Evolutionary conservation across 2,797 vertebrate genomes (phyloP), one percentile per base, ranked within the genome.

Genomic region (Telmatherina bonti): DNA sequence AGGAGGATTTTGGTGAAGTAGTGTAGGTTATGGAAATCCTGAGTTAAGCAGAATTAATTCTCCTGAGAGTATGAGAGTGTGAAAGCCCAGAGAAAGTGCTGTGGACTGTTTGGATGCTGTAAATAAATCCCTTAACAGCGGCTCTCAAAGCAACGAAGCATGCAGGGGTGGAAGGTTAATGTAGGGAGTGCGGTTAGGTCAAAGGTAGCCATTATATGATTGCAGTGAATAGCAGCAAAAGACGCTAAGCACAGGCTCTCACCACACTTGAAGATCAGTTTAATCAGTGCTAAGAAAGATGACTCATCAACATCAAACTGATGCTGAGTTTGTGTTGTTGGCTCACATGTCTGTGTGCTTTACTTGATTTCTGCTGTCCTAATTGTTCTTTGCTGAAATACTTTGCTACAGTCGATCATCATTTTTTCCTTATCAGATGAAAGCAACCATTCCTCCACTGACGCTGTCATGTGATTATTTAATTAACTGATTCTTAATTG

Each of bases 51-150:
- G 75, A 89, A 85, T 85, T 68, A 79, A 87, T 76, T 82, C 77
- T 84, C 79, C 45, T 35, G 65, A 35, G 72, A 65, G 45, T 8
- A 12, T 29, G 47, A 30, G 31, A 57, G 7, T 52, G 36, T 53
- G 35, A 24, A 0, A 65, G 67, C 45, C 16, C 2, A 41, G 70
- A 61, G 67, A 67, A 77, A 83, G 81, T 61, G 70, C 45, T 52
- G 41, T 56, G 63, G 59, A 75, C 69, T 63, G 56, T 63, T 74
- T 72, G 29, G 75, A 78, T 78, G 82, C 74, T 78, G 85, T 82
- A 79, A 89, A 85, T 89, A 91, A 91, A 86, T 90, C 85, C 71
- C 56, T 78, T 70, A 81, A 87, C 76, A 84, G 78, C 65, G 74
- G 75, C 75, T 82, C 63, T 71, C 61, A 67, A 67, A 83, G 68